Evolutionary conservation across 2,888 invertebrate species (phyloP), one percentile per base, ranked within the genome.

Genomic region (Hirtodrosophila histrioides): DNA sequence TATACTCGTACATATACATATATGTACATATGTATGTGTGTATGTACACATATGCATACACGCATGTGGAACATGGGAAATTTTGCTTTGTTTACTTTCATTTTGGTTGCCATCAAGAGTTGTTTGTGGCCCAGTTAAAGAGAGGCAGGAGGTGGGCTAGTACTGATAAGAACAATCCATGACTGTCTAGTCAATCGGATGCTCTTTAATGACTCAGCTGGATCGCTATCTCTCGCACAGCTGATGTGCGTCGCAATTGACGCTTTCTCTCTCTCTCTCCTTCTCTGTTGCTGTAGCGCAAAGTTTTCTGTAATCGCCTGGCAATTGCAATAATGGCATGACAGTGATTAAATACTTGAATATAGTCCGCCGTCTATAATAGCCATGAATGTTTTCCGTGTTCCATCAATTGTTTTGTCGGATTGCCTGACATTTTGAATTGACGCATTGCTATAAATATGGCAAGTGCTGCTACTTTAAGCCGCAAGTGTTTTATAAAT

Each of bases 11-110:
- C 29, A 27, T 9, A 35, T 35, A 39, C 37, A n/a, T 10, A 11
- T 27, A 36, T 23, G 50, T 40, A 43, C 40, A 27, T 3, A 27
- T 27, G n/a, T n/a, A n/a, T n/a, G n/a, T n/a, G n/a, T 10, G 17
- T 27, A 36, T 23, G 50, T 40, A 43, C 40, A 27, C 27, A 27
- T 27, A 54, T 43, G 43, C 35, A 43, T 23, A 48, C 33, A 51
- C 10, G 31, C 46, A 31, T 45, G 35, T 49, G 41, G 4, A 45
- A 33, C 60, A 57, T 74, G 75, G 56, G 65, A 69, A 74, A 56
- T 73, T 69, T 61, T 11, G 51, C 33, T 60, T 65, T 73, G 75
- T 73, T 73, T 75, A 75, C 73, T 69, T 73, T 73, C 70, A 48
- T 73, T 75, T 75, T 55, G 66, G 33, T 64, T 60, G 60, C 40